Percentiles rank a stretch among this genome's conserved stretches.
Evolutionary conservation across 2,797 vertebrate species (phyloP).

Genomic region (Clarias laeviceps): DNA sequence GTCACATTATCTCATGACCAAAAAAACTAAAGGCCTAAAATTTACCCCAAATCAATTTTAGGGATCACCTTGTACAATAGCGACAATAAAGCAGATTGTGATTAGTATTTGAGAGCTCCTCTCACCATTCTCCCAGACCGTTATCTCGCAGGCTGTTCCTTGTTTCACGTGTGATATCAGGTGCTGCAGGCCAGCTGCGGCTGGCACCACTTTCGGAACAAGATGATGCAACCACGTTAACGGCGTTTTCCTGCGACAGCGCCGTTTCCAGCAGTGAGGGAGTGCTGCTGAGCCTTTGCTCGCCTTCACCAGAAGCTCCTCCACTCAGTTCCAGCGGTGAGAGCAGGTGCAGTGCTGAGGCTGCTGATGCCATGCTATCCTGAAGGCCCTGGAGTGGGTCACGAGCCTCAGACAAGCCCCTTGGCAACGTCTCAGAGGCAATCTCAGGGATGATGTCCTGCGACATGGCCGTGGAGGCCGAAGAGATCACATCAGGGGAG

Average conservation of each 20-base stretch:
- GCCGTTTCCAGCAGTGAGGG: conserved; percentile 88
- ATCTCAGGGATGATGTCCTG: conserved; percentile 98
- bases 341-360: conserved; percentile 88
- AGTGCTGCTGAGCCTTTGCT: conserved; percentile 81
- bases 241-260: conserved; percentile 83
- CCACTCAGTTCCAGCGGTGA: conserved; percentile 85
- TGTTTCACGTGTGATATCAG: conserved; percentile 96
- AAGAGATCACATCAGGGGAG: conserved; percentile 97
- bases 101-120: background rate
- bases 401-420: conserved; percentile 62
- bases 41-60: too few relatives aligned
- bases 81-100: background rate
- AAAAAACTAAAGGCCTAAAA: background rate
- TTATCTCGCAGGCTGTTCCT: conserved; percentile 90
- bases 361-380: conserved; percentile 93
- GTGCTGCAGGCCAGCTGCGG: conserved; percentile 92
- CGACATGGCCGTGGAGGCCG: conserved; percentile 93
- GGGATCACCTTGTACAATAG: background rate
- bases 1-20: background rate
- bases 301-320: conserved; percentile 64
- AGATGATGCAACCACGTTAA: conserved; percentile 61
- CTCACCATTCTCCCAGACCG: conserved; percentile 88
- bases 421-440: conserved; percentile 88
- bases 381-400: conserved; percentile 69
- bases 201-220: conserved; percentile 71